Base-by-base conservation (phyloP, 2,888 invertebrate species). In the Pseudoips prasinana region DNA sequence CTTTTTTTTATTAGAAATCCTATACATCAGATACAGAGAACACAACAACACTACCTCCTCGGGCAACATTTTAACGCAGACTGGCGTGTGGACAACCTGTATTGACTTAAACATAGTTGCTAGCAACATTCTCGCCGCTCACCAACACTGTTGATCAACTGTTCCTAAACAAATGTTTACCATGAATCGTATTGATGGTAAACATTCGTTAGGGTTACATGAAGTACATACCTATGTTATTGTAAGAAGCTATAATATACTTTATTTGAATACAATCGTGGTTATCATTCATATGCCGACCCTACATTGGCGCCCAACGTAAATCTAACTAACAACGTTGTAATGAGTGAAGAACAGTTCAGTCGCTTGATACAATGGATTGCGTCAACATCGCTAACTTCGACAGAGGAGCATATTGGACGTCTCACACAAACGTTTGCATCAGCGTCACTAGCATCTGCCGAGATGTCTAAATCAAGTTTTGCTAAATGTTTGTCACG, bases 261-360 rank as follows among this genome's bases (percentile, higher is more conserved):
- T 5, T 2, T n/a, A n/a, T 7, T n/a, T n/a, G n/a, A 5, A n/a
- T 20, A 7, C 7, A 7, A 7, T n/a, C 3, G 3, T 20, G 4
- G 3, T 20, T n/a, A 20, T n/a, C n/a, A n/a, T n/a, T 7, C 7
- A 20, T n/a, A 20, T 7, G 7, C 7, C 20, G 2, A 20, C 20
- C 20, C 20, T 20, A 20, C 20, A 20, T 20, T 20, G 20, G 20
- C 20, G 20, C 20, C 20, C 20, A 20, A 20, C 20, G 20, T 20
- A 20, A 20, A 20, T 20, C 7, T 20, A 5, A 2, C 7, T 7
- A 7, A 7, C 2, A n/a, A 7, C 7, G 7, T 20, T 7, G n/a
- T n/a, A n/a, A 20, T 20, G 20, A 20, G n/a, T 20, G 20, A 20
- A 20, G 20, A 20, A 5, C 20, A 20, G 7, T 7, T 20, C 20